Evolutionary conservation across 2,888 invertebrate genomes (phyloP), one percentile per base, ranked within the genome.

Genomic region (Pheosia tremula): DNA sequence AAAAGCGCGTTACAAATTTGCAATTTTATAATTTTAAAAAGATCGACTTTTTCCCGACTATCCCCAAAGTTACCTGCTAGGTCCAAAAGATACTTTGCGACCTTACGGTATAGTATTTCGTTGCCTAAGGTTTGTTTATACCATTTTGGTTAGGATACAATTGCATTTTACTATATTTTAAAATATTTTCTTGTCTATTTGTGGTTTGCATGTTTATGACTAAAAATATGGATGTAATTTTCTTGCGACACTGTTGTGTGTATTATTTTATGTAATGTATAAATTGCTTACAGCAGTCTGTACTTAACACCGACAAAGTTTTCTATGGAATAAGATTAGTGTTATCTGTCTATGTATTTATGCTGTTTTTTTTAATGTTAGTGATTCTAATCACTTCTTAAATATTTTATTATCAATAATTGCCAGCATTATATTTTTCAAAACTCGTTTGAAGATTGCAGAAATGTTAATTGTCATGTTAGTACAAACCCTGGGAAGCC

Each of bases 401-500:
- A 24, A 24, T 24, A 24, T 24, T 24, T 9, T 45, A 1, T 10
- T 45, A 8, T 45, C 8, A 45, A 43, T 7, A 8, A 9, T 47
- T 47, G 47, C 59, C 62, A 57, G 64, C 62, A 67, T 67, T 57
- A 63, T 69, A 66, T 64, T 67, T 54, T 75, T 66, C 45, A 11
- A 64, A 52, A 43, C 10, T 56, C 37, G 43, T 45, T 47, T 9
- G 9, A 47, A 47, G 4, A 47, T 47, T 5, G 47, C n/a, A n/a
- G 36, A 57, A 45, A 62, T 54, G 56, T 66, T 57, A 65, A 72
- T 67, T 79, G 24, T 24, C 24, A 75, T 80, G 80, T 87, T 86
- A 91, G 91, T 92, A 92, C 91, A 92, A 92, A 91, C 77, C 65
- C 70, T 68, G 74, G 82, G 69, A 75, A 86, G 92, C 92, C 92